Conservation (phyloP, 2,888 invertebrate genomes). For the Perizoma flavofasciatum region DNA sequence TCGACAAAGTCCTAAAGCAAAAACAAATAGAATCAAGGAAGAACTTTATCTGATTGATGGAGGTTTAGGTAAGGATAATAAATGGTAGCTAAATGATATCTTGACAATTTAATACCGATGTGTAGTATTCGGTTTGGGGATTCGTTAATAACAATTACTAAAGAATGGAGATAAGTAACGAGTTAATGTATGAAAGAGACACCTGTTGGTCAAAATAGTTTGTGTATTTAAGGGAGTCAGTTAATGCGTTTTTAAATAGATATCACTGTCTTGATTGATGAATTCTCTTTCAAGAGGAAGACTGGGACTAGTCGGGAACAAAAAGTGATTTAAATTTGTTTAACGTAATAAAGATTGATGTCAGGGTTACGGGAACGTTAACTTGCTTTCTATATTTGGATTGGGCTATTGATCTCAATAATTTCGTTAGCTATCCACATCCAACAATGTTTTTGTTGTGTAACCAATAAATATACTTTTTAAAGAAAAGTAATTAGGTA, state of each 20-base stretch:
- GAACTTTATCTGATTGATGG: slow-evolving; percentile 49
- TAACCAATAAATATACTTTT: too few relatives aligned
- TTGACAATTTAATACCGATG: slow-evolving; percentile 77
- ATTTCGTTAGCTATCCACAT: slow-evolving; percentile 9
- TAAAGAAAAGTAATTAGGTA: too few relatives aligned
- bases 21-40: slow-evolving; percentile 36
- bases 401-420: slow-evolving; percentile 35
- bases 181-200: slow-evolving; percentile 24
- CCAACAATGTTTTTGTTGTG: not conserved
- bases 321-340: slow-evolving; percentile 70
- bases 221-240: slow-evolving; percentile 58
- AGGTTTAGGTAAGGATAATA: slow-evolving; percentile 60
- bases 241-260: slow-evolving; percentile 79
- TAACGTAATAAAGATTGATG: slow-evolving; percentile 76
- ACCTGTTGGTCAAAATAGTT: slow-evolving; percentile 41
- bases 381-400: slow-evolving; percentile 21
- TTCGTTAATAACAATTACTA: slow-evolving; percentile 72
- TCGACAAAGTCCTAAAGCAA: slow-evolving; percentile 56
- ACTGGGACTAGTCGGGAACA: slow-evolving; percentile 53
- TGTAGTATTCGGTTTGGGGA: slow-evolving; percentile 56
- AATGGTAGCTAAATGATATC: slow-evolving; percentile 70
- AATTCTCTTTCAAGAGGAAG: slow-evolving; percentile 58
- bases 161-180: slow-evolving; percentile 58
- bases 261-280: slow-evolving; percentile 79
- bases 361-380: slow-evolving; percentile 30